Base-by-base conservation (phyloP, 2,888 invertebrate genomes). In the Pinctada fucata region DNA sequence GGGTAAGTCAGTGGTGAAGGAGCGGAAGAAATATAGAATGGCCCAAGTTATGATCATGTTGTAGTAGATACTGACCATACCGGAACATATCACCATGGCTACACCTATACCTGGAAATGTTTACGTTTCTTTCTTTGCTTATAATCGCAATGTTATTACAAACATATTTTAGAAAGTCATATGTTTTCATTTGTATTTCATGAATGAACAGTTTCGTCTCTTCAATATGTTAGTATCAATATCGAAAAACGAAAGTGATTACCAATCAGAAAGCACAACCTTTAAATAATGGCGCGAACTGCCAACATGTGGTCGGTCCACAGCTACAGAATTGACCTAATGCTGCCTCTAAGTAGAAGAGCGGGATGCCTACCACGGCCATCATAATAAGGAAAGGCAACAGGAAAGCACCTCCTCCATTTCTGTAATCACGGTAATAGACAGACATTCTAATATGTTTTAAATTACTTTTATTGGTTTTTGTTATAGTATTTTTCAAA, bases 231-330 rank as follows among this genome's bases (percentile, higher is more conserved):
- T n/a, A 8, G 66, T 31, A 66, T 47, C 48, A 47, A 3, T 66
- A 3, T 31, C 48, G 6, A 13, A 45, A 66, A 66, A 47, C 48
- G 66, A 6, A 66, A n/a, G 31, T 13, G 31, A 65, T 65, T 16
- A 65, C 13, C 65, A 65, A 4, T 6, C 3, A 65, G 45, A 65
- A 13, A 2, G 45, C 13, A 65, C 16, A 65, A 91, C 92, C 92
- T 86, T 91, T 90, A 80, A 92, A 92, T 48, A 92, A 72, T 0
- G 91, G 91, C 16, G 91, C 89, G 78, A 91, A 89, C 71, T 90
- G 84, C 92, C 92, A 92, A 76, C 91, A 91, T 0, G 90, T 91
- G 69, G 91, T 88, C n/a, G 91, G 91, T 4, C 92, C 92, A 76
- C 89, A 88, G 75, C 89, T 89, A 45, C 88, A 86, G 82, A 88